Conservation (phyloP, 2,888 invertebrate genomes). For the Theristus sp. region DNA sequence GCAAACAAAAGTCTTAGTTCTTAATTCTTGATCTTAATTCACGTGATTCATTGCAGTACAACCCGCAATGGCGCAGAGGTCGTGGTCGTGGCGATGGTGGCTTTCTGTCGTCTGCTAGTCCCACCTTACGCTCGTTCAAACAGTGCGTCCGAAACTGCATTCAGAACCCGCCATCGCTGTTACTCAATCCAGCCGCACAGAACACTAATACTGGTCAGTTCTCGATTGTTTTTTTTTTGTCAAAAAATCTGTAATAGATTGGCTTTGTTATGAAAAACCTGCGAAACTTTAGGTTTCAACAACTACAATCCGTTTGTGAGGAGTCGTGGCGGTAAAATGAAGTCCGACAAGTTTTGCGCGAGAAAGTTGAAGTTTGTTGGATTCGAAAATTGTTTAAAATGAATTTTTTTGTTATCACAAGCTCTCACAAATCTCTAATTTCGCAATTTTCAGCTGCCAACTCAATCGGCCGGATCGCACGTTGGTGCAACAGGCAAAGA, state of each 20-base stretch:
- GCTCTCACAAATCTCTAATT: too few species aligned
- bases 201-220: too few species aligned
- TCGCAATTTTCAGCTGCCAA: not conserved
- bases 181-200: too few species aligned
- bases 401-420: too few species aligned
- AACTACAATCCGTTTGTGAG: too few species aligned
- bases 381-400: not conserved
- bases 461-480: not conserved
- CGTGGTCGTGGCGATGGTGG: not conserved
- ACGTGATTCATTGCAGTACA: not conserved
- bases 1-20: too few species aligned
- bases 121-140: not conserved
- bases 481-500: not conserved
- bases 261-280: too few species aligned
- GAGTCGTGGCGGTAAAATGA: not conserved
- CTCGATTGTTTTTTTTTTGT: too few species aligned
- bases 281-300: too few species aligned
- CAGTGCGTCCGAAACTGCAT: not conserved
- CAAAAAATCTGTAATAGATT: too few species aligned
- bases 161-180: not conserved
- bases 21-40: too few species aligned
- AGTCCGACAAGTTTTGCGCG: not conserved
- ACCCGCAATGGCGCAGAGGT: not conserved
- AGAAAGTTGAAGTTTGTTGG: not conserved
- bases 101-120: too few species aligned